phyloP scores from a whole-genome alignment of 2,888 invertebrate species.

The Chrysolina haemoptera region DNA sequence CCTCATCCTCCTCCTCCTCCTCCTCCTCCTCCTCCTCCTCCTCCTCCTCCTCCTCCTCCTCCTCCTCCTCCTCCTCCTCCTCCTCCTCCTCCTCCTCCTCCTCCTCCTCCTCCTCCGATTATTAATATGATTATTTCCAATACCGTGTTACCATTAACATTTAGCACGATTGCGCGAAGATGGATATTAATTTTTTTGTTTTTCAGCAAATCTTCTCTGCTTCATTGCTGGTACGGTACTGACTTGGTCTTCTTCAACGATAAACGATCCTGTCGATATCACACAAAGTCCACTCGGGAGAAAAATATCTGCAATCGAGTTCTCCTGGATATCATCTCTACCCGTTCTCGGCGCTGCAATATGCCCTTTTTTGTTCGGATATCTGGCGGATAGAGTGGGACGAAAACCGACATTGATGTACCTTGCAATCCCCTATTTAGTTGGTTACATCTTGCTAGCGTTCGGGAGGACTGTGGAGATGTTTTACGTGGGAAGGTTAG shows the following conservation, averaged over 20 bases:
- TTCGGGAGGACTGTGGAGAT: constrained; percentile 71
- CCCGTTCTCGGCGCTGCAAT: constrained; percentile 70
- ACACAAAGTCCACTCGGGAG: constrained; percentile 40
- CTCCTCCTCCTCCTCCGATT: no score
- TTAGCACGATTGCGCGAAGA: no score
- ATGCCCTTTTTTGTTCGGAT: constrained; percentile 82
- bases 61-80: no score
- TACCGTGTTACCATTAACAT: no score
- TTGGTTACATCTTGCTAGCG: constrained; percentile 80
- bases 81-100: no score
- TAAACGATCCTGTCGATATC: constrained; percentile 37
- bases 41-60: no score
- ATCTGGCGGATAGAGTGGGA: constrained; percentile 77
- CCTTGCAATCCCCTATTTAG: constrained; percentile 76
- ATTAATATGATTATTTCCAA: no score
- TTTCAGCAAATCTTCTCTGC: constrained; percentile 46
- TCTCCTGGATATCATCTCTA: constrained; percentile 73
- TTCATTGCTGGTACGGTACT: constrained; percentile 44
- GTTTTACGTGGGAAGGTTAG: constrained; percentile 72
- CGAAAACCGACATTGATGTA: constrained; percentile 79
- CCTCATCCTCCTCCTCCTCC: no score
- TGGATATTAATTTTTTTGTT: not conserved
- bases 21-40: no score
- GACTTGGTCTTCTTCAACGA: constrained; percentile 48
- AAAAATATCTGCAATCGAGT: constrained; percentile 63